Base-by-base conservation (phyloP, 2,888 invertebrate genomes). In the Hypomecis atomaria region DNA sequence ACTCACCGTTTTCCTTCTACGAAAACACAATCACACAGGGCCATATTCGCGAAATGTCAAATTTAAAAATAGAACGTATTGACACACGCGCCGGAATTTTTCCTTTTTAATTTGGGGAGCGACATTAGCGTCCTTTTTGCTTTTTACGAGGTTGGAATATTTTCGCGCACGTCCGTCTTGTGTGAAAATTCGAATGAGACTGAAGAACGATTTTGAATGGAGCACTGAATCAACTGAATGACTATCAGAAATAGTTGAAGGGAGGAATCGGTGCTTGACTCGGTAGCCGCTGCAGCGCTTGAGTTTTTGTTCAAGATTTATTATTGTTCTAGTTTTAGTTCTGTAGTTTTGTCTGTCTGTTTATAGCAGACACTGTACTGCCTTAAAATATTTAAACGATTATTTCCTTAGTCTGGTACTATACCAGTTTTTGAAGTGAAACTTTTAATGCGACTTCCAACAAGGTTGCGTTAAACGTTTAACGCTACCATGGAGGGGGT, bases 241-340 rank as follows among this genome's bases (percentile, higher is more conserved):
- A 87, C 79, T 86, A 84, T 87, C 88, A 86, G 83, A 87, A 88
- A 89, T 88, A 88, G 88, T 82, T 78, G 80, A 83, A 83, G 89
- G 89, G 88, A 81, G 85, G 88, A 81, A 81, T 81, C 66, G 70
- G 50, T 40, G 49, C 40, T 57, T 63, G 65, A 60, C 53, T 53
- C 54, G 23, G 56, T 55, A 84, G 76, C 69, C 71, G 62, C 70
- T 68, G 36, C 65, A 83, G 79, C 86, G 87, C 85, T 85, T 71
- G n/a, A 34, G 9, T 52, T 58, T 43, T 33, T 57, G 43, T 48
- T 36, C 49, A 34, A 34, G 10, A 48, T 48, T 8, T 34, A 23
- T 23, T 23, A 23, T 3, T 23, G 1, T 23, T 23, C 23, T 23
- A 23, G 23, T 23, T 23, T 23, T 23, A 23, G 23, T 23, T 23